Base-by-base conservation (phyloP, 2,888 invertebrate species). In the Crioceris asparagi region DNA sequence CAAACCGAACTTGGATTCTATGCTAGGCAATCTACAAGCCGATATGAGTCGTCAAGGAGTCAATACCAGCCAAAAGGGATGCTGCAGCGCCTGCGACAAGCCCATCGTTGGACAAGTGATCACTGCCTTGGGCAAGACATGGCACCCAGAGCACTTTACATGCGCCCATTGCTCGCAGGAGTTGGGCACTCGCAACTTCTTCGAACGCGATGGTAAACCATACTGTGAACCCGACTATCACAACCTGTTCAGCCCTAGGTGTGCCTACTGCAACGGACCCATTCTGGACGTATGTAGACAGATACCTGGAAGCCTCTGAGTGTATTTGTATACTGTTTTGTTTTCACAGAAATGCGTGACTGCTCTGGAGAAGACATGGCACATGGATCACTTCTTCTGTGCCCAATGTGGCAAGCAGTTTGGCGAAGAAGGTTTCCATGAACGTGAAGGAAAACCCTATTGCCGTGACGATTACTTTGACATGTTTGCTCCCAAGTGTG, bases 321-420 rank as follows among this genome's bases (percentile, higher is more conserved):
- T n/a, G 25, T 33, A n/a, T 27, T 27, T 27, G 27, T 27, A 14
- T 12, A n/a, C n/a, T n/a, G n/a, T n/a, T n/a, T n/a, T n/a, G n/a
- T n/a, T n/a, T n/a, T n/a, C n/a, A n/a, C 72, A 94, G 94, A 94
- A 96, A 88, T 97, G 96, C 71, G 91, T 97, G 45, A 94, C 94
- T 2, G 97, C 96, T 7, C 68, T 97, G 63, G 93, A 94, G 64
- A 90, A 90, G 67, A 94, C 93, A 48, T 97, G 94, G 93, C 97
- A 97, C 64, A 92, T 94, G 56, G 96, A 97, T 64, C 96, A 96
- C 68, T 97, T 97, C 75, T 90, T 93, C 73, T 97, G 97, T 68
- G 90, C 91, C 46, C 91, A 93, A 60, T 97, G 97, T 64, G 93
- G 93, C 29, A 86, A 90, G 61, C 90, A 90, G 61, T 94, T 97